These are phyloP conservation scores for Volucella inanis DNA, from an alignment of 2,888 invertebrate species.

Conservation along the genomic window DNA sequence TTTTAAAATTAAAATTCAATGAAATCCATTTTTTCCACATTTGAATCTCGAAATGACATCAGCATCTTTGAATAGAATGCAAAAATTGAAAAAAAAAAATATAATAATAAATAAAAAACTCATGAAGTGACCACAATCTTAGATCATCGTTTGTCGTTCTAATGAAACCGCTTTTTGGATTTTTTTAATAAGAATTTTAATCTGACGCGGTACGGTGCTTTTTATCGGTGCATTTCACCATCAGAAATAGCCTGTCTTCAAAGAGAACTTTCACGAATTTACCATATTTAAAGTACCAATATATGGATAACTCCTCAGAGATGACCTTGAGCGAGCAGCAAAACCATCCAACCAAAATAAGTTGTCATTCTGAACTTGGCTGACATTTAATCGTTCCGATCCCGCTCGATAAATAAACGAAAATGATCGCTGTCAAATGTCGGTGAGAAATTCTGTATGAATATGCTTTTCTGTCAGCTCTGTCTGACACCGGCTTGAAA, in stretches of 20 bases:
- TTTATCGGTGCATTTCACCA: constrained; percentile 7
- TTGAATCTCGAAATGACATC: constrained; percentile 20
- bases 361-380: background rate
- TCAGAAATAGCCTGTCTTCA: background rate
- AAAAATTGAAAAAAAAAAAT: background rate
- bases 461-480: background rate
- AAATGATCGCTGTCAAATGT: background rate
- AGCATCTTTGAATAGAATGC: constrained; percentile 9
- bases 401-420: constrained; percentile 8
- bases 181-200: background rate
- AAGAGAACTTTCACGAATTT: background rate
- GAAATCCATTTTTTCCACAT: background rate
- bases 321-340: constrained; percentile 23
- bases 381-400: constrained; percentile 34
- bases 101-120: too few relatives aligned
- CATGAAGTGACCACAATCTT: constrained; percentile 6
- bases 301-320: constrained; percentile 1
- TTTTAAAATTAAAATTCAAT: background rate
- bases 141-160: constrained; percentile 18
- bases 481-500: background rate
- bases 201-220: background rate
- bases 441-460: background rate
- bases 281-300: background rate
- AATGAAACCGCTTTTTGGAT: constrained; percentile 2
- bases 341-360: constrained; percentile 6